Conservation (phyloP, 2,797 vertebrate genomes). For the Halcyon chelicuti region DNA sequence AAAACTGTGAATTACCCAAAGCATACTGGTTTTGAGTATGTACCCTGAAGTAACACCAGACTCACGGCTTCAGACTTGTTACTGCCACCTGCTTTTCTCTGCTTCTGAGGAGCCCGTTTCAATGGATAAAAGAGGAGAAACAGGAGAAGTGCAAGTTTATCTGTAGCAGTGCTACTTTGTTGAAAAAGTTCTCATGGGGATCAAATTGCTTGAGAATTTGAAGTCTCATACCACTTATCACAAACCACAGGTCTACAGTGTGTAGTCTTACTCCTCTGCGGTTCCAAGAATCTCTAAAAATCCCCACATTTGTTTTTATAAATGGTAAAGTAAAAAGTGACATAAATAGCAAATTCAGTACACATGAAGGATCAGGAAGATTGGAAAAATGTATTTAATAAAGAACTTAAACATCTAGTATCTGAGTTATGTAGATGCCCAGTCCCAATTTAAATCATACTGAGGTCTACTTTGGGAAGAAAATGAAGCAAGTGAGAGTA, state of each 20-base stretch:
- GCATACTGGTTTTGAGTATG: background rate
- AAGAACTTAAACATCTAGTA: background rate
- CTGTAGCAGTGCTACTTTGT: background rate
- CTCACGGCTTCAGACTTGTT: background rate
- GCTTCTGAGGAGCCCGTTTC: background rate
- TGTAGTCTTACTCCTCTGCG: background rate
- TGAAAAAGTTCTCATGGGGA: background rate
- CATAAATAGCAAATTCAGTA: background rate
- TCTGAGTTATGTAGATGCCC: background rate
- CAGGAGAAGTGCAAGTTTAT: background rate
- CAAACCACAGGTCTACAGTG: background rate
- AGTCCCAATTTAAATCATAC: background rate
- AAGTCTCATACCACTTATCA: background rate
- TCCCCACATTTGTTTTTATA: rapidly evolving
- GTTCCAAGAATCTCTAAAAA: background rate
- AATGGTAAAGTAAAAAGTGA: background rate
- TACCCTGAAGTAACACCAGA: background rate
- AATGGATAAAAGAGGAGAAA: background rate
- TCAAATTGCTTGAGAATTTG: background rate
- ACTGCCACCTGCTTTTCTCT: background rate
- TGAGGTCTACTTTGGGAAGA: background rate
- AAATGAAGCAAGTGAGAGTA: background rate
- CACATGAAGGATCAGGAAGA: background rate
- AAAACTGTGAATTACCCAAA: background rate
- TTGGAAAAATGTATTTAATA: background rate